Conservation (phyloP, 2,888 invertebrate genomes). For the Drosophila nr. perissopoda region DNA sequence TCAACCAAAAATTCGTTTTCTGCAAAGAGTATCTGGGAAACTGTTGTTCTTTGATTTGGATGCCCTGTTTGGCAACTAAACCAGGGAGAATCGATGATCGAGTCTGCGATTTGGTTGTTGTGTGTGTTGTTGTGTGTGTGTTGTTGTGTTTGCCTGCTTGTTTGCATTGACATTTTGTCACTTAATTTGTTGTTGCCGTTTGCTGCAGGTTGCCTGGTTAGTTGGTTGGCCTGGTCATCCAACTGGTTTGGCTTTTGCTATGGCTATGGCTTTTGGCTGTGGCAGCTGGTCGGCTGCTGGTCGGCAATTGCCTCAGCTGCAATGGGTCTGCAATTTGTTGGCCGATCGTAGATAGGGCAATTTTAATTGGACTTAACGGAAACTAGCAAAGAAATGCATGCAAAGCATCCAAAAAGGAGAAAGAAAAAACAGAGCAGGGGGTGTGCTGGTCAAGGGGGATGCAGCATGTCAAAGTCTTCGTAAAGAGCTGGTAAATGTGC, state of each 20-base stretch:
- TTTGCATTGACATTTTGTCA: conserved; percentile 82
- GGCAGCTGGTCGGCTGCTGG: conserved; percentile 52
- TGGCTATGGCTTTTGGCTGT: conserved; percentile 22
- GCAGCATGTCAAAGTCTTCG: conserved; percentile 41
- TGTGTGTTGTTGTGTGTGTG: conserved; percentile 15
- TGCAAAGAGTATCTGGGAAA: conserved; percentile 13
- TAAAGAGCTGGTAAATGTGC: conserved; percentile 33
- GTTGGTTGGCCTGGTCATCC: conserved; percentile 46
- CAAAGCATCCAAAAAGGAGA: conserved; percentile 53
- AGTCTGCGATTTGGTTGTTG: conserved; percentile 35
- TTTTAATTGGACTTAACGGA: conserved; percentile 78
- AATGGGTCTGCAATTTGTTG: conserved; percentile 58
- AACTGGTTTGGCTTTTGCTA: conserved; percentile 48
- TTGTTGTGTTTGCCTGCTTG: conserved; percentile 40
- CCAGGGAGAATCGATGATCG: conserved; percentile 37
- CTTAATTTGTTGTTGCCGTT: conserved; percentile 69
- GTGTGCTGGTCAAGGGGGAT: not conserved
- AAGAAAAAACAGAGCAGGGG: conserved; percentile 17
- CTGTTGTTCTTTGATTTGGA: not conserved
- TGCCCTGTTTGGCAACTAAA: not conserved
- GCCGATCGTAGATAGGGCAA: conserved; percentile 71
- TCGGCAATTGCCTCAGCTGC: conserved; percentile 47
- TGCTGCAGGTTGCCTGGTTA: conserved; percentile 54
- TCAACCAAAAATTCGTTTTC: not conserved
- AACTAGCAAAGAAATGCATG: conserved; percentile 64